Base-by-base conservation (phyloP, 2,888 invertebrate genomes). In the Pherbina coryleti region DNA sequence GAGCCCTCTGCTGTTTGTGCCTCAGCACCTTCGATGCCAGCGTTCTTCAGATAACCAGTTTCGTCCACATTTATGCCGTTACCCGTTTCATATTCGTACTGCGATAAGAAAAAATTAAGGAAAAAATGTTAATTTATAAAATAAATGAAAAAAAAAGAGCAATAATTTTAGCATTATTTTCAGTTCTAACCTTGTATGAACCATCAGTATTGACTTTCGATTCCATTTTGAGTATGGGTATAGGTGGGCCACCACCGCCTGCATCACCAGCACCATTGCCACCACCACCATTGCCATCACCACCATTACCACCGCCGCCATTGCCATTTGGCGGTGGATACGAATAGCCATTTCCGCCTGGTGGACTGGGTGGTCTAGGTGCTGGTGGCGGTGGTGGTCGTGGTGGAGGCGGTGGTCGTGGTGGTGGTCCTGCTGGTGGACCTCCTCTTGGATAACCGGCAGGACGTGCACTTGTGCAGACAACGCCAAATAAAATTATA, bases 61-160 rank as follows among this genome's bases (percentile, higher is more conserved):
- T 95, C 94, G 82, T 94, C 92, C 0, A 92, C 94, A 7, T 91
- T 91, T 81, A 95, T 95, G 17, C 94, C 95, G 84, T 95, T 94
- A 44, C 93, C 94, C 75, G 94, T 94, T 88, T 94, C 94, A 84
- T 94, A 95, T 92, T 92, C 93, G 87, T 91, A 93, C 88, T 92
- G 90, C 17, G 67, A 76, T 78, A 1, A 51, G n/a, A 60, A 37
- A 78, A 9, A n/a, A n/a, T n/a, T n/a, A n/a, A n/a, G n/a, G 37
- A 37, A 71, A 44, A 31, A 31, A n/a, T 34, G 4, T 3, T 28
- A 53, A 70, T 14, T 19, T 62, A 7, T 1, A 3, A 67, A 44
- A 67, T 67, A 14, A 66, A 37, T 44, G n/a, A 1, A 22, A 14
- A 66, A 66, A 4, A 2, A 9, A 66, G 34, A 25, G 22, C 3